Conservation (phyloP, 2,888 invertebrate genomes). For the Myopa testacea region DNA sequence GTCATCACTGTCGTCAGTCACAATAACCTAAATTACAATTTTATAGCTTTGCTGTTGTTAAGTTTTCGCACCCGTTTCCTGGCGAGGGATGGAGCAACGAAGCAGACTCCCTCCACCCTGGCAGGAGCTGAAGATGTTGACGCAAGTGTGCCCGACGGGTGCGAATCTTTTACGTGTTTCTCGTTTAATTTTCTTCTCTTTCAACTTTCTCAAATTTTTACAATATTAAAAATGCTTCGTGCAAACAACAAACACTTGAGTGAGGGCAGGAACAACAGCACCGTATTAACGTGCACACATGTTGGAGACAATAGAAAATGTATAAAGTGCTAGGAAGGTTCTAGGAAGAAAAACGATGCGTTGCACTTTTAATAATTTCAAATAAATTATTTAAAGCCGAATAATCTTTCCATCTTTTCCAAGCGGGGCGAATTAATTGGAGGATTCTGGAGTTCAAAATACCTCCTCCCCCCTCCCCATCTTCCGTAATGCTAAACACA, state of each 20-base stretch:
- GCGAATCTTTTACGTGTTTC: constrained; percentile 26
- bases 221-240: constrained; percentile 30
- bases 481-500: too few relatives aligned
- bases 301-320: constrained; percentile 19
- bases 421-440: too few relatives aligned
- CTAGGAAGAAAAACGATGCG: neutral
- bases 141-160: constrained; percentile 31
- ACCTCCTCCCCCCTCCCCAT: too few relatives aligned
- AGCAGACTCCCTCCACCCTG: neutral
- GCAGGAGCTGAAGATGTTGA: constrained; percentile 9
- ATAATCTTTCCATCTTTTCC: neutral
- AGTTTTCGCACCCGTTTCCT: neutral
- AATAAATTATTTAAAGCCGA: neutral
- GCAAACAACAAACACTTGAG: constrained; percentile 13
- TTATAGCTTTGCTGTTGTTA: constrained; percentile 18
- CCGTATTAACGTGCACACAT: constrained; percentile 11
- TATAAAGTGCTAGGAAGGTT: neutral
- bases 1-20: constrained; percentile 34
- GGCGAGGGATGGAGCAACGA: neutral
- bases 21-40: constrained; percentile 35
- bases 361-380: constrained; percentile 9
- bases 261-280: constrained; percentile 6
- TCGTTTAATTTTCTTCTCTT: constrained; percentile 31
- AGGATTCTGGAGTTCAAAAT: too few relatives aligned
- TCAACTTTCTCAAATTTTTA: constrained; percentile 29